Percentiles rank a stretch among this genome's conserved stretches.
Evolutionary conservation across 2,113 vertebrate species (phyloP).

Genomic region (Symphodus melops): DNA sequence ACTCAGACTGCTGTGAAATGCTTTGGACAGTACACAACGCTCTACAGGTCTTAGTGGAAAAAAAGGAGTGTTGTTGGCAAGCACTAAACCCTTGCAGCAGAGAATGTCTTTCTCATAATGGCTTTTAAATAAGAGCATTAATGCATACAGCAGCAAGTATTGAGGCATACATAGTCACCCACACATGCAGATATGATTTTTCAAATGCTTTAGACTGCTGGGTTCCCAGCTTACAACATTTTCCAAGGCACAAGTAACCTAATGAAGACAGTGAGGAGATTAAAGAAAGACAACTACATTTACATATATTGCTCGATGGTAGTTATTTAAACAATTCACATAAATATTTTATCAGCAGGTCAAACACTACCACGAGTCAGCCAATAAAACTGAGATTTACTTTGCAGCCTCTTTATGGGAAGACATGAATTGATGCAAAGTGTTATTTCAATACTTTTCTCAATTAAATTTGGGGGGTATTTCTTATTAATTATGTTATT

Average conservation of each 20-base stretch:
- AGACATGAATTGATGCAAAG: no score
- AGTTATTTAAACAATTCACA: not conserved
- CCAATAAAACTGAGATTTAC: no score
- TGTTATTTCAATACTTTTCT: no score
- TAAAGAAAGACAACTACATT: not conserved
- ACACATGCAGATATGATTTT: not conserved
- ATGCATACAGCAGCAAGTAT: slow-evolving; percentile 6
- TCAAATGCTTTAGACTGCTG: not conserved
- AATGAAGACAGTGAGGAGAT: no score
- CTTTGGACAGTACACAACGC: slow-evolving; percentile 29
- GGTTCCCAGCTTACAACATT: not conserved
- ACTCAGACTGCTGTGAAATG: slow-evolving; percentile 24
- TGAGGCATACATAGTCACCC: slow-evolving; percentile 1
- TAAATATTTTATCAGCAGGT: not conserved
- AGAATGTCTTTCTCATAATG: slow-evolving; percentile 17
- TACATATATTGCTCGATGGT: no score
- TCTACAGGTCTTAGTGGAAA: slow-evolving; percentile 23
- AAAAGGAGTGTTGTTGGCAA: slow-evolving; percentile 8
- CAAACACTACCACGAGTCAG: not conserved
- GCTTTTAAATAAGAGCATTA: slow-evolving; percentile 24
- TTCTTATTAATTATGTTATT: no score
- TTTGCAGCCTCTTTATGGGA: no score
- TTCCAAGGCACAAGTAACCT: not conserved
- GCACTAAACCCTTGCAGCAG: not conserved
- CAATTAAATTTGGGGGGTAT: no score